Percentiles rank a stretch among this genome's conserved stretches.
phyloP scores from a whole-genome alignment of 2,888 invertebrate genomes.

The Rhagonycha lutea region DNA sequence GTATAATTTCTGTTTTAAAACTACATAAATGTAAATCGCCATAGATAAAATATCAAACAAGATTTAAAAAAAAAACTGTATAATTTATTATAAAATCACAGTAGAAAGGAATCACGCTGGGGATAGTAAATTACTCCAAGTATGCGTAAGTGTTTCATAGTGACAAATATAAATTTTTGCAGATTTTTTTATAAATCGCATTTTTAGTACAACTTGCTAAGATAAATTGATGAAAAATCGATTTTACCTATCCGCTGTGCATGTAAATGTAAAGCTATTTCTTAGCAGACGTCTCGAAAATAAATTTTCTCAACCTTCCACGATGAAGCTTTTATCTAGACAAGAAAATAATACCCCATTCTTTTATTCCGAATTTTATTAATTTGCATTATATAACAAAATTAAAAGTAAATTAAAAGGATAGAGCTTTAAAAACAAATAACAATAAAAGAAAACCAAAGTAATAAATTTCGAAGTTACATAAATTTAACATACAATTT shows the following conservation, averaged over 20 bases:
- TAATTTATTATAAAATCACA: not conserved
- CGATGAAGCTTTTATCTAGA: not conserved
- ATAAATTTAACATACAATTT: not conserved
- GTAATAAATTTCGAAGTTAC: not conserved
- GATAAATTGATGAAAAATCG: conserved; percentile 24
- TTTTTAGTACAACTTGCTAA: conserved; percentile 10
- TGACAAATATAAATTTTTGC: conserved; percentile 8
- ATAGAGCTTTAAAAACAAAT: not conserved
- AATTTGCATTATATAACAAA: not conserved
- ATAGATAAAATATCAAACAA: not conserved
- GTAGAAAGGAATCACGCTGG: not conserved
- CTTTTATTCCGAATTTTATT: not conserved
- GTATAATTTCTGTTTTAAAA: too few species aligned
- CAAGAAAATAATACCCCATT: not conserved
- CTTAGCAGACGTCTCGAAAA: not conserved
- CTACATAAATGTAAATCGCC: not conserved
- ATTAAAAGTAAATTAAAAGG: too few species aligned
- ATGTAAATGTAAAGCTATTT: conserved; percentile 14
- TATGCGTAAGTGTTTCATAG: not conserved
- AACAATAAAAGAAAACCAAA: not conserved
- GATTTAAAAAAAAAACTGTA: not conserved
- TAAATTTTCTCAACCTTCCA: not conserved
- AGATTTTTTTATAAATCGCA: conserved; percentile 15
- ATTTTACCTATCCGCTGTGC: conserved; percentile 20
- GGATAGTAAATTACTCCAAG: not conserved